Base-by-base conservation (phyloP, 1,140 invertebrate genomes). In the Drosophila equinoxialis region DNA sequence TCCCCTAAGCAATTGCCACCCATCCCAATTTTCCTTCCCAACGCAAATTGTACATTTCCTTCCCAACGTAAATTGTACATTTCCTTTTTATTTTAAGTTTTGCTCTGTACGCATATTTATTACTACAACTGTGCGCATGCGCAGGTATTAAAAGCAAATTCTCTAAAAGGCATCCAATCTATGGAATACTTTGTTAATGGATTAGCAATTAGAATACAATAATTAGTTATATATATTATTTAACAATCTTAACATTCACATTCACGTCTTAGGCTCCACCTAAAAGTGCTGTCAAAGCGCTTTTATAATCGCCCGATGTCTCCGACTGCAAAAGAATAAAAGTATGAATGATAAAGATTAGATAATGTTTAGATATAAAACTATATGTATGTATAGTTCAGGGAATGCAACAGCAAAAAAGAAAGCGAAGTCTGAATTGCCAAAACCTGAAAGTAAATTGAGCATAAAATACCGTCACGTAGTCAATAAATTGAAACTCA, bases 221-320 rank as follows among this genome's bases (percentile, higher is more conserved):
- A 23, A 14, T 20, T 3, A n/a, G 4, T 4, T 26, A 10, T 48
- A 20, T 7, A 20, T 8, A 48, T 48, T 48, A 48, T 8, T 48
- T 37, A 23, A 26, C 30, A 17, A 63, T 11, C 3, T 5, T n/a
- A 6, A 8, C 8, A n/a, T 30, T 30, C 30, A 30, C 5, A 30
- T 30, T 30, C n/a, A 26, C 17, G 17, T 5, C 1, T 69, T 91
- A 91, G 30, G 83, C 86, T 57, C 65, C 77, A 37, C 92, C 93
- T 66, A 96, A 92, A 3, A 96, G 90, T 5, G 94, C 94, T 17
- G 95, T 91, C 42, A 96, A 91, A 3, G 95, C 93, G 37, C 93
- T 92, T 90, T 95, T 95, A 93, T 96, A 96, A 91, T 96, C 95
- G 1, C 96, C 96, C 26, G 95, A 95, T 7, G 95, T 96, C 87